Evolutionary conservation across 1,140 invertebrate genomes (phyloP).

Genomic region (Lysiphlebus fabarum): DNA sequence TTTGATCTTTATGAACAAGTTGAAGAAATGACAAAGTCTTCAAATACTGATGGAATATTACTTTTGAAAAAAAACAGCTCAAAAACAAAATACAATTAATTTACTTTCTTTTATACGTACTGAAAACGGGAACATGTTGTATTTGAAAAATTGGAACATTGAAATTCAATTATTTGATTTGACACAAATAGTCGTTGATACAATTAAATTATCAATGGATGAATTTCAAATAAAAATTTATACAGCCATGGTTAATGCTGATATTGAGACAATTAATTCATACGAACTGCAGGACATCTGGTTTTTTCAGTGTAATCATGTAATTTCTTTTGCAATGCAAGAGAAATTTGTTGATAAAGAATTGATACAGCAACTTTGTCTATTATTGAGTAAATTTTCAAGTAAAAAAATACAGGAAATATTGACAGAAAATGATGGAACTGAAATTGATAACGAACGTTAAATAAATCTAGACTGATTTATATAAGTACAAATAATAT

Average conservation of each 20-base stretch:
- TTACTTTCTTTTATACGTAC: not conserved
- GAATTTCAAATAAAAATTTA: conserved; percentile 1
- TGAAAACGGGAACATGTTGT: not conserved
- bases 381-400: not conserved
- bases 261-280: conserved; percentile 4
- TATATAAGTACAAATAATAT: too few relatives aligned
- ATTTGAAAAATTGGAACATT: not conserved
- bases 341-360: not conserved
- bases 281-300: not conserved
- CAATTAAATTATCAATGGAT: not conserved
- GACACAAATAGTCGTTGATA: not conserved
- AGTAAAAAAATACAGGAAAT: not conserved
- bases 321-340: not conserved
- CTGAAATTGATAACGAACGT: not conserved
- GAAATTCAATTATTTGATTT: not conserved
- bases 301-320: conserved; percentile 1
- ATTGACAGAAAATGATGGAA: not conserved
- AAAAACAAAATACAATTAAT: not conserved
- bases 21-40: not conserved
- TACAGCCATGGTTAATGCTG: not conserved
- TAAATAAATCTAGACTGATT: too few relatives aligned
- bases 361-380: not conserved
- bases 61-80: not conserved
- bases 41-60: not conserved
- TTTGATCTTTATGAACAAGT: not conserved